Percentiles rank a stretch among this genome's conserved stretches.
Evolutionary conservation across 2,797 vertebrate species (phyloP).

Genomic region (Platalea minor): DNA sequence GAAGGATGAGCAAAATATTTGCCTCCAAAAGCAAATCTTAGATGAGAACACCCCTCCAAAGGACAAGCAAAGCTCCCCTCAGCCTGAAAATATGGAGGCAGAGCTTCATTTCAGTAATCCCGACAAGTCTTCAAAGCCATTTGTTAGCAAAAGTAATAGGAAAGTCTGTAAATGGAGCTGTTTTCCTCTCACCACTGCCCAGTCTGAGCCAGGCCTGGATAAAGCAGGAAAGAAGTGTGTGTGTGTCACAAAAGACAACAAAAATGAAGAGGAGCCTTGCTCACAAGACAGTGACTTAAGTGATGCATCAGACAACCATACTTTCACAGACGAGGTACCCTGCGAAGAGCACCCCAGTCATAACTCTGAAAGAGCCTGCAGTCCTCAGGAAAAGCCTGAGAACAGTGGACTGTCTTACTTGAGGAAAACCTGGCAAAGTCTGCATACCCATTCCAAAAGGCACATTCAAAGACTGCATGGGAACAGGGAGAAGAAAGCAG

Average conservation of each 20-base stretch:
- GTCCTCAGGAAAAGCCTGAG: neutral
- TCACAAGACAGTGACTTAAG: conserved; percentile 60
- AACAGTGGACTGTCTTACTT: conserved; percentile 71
- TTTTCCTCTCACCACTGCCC: neutral
- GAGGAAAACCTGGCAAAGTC: conserved; percentile 84
- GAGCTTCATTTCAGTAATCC: neutral
- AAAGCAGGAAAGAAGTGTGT: neutral
- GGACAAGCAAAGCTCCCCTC: neutral
- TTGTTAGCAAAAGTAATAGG: neutral
- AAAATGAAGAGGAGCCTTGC: neutral
- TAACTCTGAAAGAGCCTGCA: neutral
- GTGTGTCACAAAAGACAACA: neutral
- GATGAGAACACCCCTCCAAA: neutral
- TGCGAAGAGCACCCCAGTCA: conserved; percentile 21
- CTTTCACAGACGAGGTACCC: conserved; percentile 68
- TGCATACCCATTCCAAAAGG: conserved; percentile 80
- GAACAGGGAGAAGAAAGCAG: conserved; percentile 90
- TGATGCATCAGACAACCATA: conserved; percentile 73
- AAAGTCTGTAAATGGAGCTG: conserved; percentile 13
- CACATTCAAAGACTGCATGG: conserved; percentile 78
- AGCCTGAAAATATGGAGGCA: neutral
- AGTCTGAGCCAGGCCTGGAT: neutral
- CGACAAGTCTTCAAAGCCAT: neutral
- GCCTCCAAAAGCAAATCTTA: neutral
- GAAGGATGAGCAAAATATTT: conserved; percentile 7